Percentiles rank a stretch among this genome's conserved stretches.
Evolutionary conservation across 2,888 invertebrate species (phyloP).

Genomic region (Entomobrya multifasciata): DNA sequence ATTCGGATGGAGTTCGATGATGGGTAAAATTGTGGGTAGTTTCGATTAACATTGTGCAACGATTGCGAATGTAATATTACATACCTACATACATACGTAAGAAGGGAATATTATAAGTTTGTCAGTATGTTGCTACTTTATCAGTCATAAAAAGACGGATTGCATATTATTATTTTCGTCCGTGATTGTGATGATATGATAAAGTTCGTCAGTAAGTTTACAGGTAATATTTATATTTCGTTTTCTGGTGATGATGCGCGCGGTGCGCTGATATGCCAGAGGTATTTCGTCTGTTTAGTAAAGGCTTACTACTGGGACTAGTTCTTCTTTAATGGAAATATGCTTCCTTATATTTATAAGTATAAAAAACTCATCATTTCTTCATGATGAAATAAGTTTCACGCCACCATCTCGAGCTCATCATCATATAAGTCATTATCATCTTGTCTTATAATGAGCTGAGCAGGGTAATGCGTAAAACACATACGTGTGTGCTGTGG

Average conservation of each 20-base stretch:
- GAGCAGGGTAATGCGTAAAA: no score
- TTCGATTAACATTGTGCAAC: background rate
- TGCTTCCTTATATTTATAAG: background rate
- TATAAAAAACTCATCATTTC: background rate
- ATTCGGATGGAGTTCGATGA: no score
- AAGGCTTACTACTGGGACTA: background rate
- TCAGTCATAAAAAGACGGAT: no score
- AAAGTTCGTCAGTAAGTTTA: background rate
- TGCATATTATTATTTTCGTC: no score
- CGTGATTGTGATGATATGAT: no score
- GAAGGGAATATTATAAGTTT: no score
- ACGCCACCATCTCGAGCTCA: slow-evolving; percentile 10
- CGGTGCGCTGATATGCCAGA: background rate
- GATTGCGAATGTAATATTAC: background rate
- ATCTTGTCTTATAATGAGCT: slow-evolving; percentile 7
- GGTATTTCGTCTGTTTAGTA: background rate
- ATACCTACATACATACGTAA: no score
- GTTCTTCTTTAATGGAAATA: background rate
- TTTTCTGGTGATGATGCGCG: background rate
- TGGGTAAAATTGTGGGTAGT: slow-evolving; percentile 4
- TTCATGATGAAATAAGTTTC: background rate
- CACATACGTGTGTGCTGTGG: no score
- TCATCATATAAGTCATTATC: background rate
- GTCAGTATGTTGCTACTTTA: no score
- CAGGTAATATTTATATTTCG: no score